Conservation (phyloP, 1,140 invertebrate species). For the Archegozetes longisetosus region DNA sequence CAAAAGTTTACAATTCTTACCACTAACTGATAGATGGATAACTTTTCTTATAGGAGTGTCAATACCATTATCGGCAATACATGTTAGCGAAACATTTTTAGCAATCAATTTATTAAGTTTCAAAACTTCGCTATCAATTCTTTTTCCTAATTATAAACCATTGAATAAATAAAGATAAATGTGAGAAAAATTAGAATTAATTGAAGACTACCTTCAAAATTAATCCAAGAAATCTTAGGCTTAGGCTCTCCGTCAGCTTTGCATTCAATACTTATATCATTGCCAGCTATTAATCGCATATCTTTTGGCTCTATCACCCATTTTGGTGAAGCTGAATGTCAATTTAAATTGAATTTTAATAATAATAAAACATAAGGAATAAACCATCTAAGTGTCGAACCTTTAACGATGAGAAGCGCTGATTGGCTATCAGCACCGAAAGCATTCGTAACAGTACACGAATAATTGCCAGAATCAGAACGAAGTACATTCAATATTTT, state of each 20-base stretch:
- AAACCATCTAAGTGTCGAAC: too few species aligned
- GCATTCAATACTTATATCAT: conserved; percentile 64
- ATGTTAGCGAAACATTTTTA: conserved; percentile 7
- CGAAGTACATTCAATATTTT: neutral
- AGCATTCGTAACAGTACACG: neutral
- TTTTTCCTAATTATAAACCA: conserved; percentile 8
- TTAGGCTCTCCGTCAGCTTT: conserved; percentile 73
- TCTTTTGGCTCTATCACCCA: conserved; percentile 80
- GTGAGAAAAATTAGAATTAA: neutral
- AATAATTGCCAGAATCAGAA: neutral
- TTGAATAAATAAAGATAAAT: conserved; percentile 8
- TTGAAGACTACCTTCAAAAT: neutral
- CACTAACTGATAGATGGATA: conserved; percentile 11
- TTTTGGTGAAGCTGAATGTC: conserved; percentile 73
- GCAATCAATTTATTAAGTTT: conserved; percentile 7
- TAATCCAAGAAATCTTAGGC: conserved; percentile 60
- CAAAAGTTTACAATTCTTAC: conserved; percentile 5
- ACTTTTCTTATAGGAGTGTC: conserved; percentile 12
- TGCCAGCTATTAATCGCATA: conserved; percentile 60
- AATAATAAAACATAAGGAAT: neutral
- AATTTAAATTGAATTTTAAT: neutral
- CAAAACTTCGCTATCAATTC: conserved; percentile 8
- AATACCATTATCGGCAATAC: conserved; percentile 15
- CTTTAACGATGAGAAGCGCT: conserved; percentile 2
- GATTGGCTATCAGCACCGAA: neutral